These are phyloP conservation scores for Muschampia plurimacula DNA, from an alignment of 2,888 invertebrate genomes.

Conservation along the genomic window DNA sequence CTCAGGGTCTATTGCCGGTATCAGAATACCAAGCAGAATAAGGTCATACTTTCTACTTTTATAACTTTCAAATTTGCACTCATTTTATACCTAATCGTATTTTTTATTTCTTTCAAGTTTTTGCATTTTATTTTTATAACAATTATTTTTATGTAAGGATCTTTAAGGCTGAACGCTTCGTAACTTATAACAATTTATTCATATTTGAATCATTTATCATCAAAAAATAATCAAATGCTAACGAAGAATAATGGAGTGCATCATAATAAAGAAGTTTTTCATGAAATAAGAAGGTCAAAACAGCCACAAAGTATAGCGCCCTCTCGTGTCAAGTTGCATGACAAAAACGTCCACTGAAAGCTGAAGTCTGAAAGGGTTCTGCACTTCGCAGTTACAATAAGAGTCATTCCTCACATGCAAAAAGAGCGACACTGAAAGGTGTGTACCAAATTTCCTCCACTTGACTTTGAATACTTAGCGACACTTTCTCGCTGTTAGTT, in stretches of 20 bases:
- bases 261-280: not conserved
- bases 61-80: too few species aligned
- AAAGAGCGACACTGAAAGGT: constrained; percentile 5
- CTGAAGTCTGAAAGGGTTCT: constrained; percentile 47
- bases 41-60: too few species aligned
- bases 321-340: constrained; percentile 46
- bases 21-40: too few species aligned
- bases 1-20: too few species aligned
- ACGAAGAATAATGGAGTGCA: too few species aligned
- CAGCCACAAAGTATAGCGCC: constrained; percentile 45
- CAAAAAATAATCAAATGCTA: not conserved
- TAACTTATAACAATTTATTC: too few species aligned
- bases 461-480: not conserved
- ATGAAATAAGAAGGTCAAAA: constrained; percentile 2
- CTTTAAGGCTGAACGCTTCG: too few species aligned
- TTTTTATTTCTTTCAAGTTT: too few species aligned
- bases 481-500: not conserved
- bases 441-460: not conserved
- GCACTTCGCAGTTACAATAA: constrained; percentile 26
- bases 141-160: too few species aligned
- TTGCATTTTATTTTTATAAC: too few species aligned
- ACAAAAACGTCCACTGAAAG: constrained; percentile 44
- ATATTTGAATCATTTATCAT: too few species aligned
- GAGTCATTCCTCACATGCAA: constrained; percentile 3
- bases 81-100: too few species aligned